A percentile compares a stretch with the other conserved stretches of the same genome.
Conservation (phyloP, 2,888 invertebrate genomes). For the Drosophila hamatofila region DNA sequence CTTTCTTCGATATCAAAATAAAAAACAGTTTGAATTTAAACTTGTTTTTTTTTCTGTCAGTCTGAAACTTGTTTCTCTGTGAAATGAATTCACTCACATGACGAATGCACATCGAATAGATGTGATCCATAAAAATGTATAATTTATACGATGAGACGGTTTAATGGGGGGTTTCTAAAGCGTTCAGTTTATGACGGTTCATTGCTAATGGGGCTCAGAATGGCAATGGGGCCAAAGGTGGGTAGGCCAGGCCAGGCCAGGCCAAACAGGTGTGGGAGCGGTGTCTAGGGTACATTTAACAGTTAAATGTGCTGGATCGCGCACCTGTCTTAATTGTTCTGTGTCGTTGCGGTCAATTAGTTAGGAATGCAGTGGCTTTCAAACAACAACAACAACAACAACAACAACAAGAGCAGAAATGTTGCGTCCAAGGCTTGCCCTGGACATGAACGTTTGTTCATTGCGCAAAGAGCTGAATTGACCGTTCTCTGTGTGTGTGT, state of each 20-base stretch:
- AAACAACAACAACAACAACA: background rate
- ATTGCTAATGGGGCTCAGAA: slow-evolving; percentile 20
- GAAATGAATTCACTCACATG: background rate
- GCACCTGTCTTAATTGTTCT: slow-evolving; percentile 56
- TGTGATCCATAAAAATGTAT: slow-evolving; percentile 9
- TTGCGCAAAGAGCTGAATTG: background rate
- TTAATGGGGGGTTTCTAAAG: slow-evolving; percentile 20
- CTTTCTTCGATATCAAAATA: no score
- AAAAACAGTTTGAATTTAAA: background rate
- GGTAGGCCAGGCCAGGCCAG: no score
- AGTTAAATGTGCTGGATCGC: slow-evolving; percentile 27
- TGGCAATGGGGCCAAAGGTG: background rate
- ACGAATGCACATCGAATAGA: background rate
- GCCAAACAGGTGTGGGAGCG: background rate
- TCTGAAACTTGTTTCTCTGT: background rate
- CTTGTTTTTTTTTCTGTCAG: background rate
- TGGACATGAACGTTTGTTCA: slow-evolving; percentile 17
- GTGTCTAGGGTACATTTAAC: slow-evolving; percentile 30
- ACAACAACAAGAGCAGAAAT: slow-evolving; percentile 7
- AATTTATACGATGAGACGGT: background rate
- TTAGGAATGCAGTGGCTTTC: slow-evolving; percentile 37
- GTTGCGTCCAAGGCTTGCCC: slow-evolving; percentile 45
- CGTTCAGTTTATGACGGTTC: slow-evolving; percentile 19
- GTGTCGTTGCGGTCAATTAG: slow-evolving; percentile 57
- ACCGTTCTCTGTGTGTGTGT: background rate